Base-by-base conservation (phyloP, 2,797 vertebrate species). In the Manis crassicaudata region DNA sequence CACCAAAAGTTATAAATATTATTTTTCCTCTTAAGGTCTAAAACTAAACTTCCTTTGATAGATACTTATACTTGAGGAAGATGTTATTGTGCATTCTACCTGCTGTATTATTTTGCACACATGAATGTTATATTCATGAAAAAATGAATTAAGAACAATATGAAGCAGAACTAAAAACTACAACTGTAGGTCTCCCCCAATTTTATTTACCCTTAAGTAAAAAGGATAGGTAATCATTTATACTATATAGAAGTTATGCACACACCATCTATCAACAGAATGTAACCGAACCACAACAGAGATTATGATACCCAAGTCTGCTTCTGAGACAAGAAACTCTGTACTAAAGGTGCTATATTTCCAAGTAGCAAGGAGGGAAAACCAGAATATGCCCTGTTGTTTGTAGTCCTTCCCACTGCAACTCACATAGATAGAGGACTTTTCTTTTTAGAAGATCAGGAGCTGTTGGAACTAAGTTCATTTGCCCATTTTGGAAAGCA, bases 261-360 rank as follows among this genome's bases (percentile, higher is more conserved):
- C 20, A 85, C 70, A 80, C 12, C 32, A 27, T 76, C 2, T 82
- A 58, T 29, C 73, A 91, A 54, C 86, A 91, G 88, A 82, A 88
- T 18, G 56, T 84, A 95, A 76, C 60, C 79, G 77, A 96, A 84
- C 72, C 68, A 82, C 82, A 67, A 87, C 18, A 77, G 46, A 73
- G 75, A 56, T 63, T 43, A 67, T 35, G 37, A 88, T 20, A 93
- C 35, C 23, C 58, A 60, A 79, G 62, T 63, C 73, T 76, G 67
- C 17, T 85, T 96, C 40, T 67, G 70, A 92, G 79, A n/a, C 79
- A 86, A 80, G 18, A 79, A 67, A 60, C 46, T 54, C 73, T 84
- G 62, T 73, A 58, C 73, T 72, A 40, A 50, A 80, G 7, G 21
- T 25, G 50, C 40, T 90, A 13, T 8, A 81, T n/a, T 92, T 70